A percentile compares a stretch with the other conserved stretches of the same genome.
Conservation (phyloP, 1,140 invertebrate species). For the Drosophila quadrilineata region DNA sequence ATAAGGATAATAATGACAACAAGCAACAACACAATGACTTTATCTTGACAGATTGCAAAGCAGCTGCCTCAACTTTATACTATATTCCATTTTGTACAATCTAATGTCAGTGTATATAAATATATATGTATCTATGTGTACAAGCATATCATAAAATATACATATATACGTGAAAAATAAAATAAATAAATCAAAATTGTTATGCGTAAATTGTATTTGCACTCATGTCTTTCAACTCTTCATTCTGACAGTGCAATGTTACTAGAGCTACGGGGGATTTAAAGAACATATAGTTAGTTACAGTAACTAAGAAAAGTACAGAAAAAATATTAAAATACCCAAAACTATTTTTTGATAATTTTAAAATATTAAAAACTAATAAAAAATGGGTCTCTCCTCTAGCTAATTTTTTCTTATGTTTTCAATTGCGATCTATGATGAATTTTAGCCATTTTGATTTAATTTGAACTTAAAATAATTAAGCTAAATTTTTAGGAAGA, state of each 20-base stretch:
- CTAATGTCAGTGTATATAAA: not conserved
- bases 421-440: too few species aligned
- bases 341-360: too few species aligned
- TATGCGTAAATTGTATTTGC: not conserved
- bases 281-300: too few species aligned
- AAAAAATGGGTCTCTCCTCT: too few species aligned
- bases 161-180: constrained; percentile 4
- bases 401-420: too few species aligned
- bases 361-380: too few species aligned
- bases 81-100: not conserved
- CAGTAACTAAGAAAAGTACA: too few species aligned
- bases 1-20: constrained; percentile 68
- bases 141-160: constrained; percentile 29
- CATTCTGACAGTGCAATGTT: too few species aligned
- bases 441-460: too few species aligned
- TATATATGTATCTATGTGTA: constrained; percentile 19
- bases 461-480: too few species aligned
- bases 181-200: not conserved
- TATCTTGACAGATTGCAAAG: constrained; percentile 73
- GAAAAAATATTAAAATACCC: too few species aligned
- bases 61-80: constrained; percentile 24
- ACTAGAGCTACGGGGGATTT: not conserved
- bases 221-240: constrained; percentile 1
- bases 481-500: too few species aligned
- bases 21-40: constrained; percentile 73